phyloP scores from a whole-genome alignment of 2,113 vertebrate genomes.

The Pandion haliaetus region DNA sequence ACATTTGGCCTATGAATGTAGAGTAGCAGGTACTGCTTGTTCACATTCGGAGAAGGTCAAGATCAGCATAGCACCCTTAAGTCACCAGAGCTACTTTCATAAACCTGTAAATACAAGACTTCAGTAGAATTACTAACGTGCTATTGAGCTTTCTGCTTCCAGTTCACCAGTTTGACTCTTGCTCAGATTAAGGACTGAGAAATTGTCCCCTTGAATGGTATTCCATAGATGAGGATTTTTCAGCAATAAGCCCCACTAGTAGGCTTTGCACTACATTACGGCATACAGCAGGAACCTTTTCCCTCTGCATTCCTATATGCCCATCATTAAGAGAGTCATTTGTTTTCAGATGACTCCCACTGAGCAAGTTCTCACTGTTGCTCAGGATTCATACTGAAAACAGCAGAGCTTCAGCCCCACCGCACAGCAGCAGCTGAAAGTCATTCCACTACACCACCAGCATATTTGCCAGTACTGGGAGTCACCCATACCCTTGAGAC shows the following conservation, averaged over 20 bases:
- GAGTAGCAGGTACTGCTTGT: not conserved
- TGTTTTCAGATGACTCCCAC: not conserved
- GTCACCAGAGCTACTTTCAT: not conserved
- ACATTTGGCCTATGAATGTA: not conserved
- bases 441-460: not conserved
- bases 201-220: not conserved
- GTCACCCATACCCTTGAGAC: not conserved
- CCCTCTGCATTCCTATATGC: not conserved
- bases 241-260: not conserved
- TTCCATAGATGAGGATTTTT: not conserved
- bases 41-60: not conserved
- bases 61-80: not conserved
- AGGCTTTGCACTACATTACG: not conserved
- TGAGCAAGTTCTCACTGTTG: not conserved
- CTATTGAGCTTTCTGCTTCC: not conserved
- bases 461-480: not conserved
- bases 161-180: not conserved
- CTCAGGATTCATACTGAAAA: not conserved
- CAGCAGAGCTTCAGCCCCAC: not conserved
- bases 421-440: not conserved
- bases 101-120: not conserved
- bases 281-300: not conserved
- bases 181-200: not conserved
- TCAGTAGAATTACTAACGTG: not conserved
- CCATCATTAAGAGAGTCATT: not conserved